Conservation (phyloP, 2,113 vertebrate species). For the Pedetes capensis region DNA sequence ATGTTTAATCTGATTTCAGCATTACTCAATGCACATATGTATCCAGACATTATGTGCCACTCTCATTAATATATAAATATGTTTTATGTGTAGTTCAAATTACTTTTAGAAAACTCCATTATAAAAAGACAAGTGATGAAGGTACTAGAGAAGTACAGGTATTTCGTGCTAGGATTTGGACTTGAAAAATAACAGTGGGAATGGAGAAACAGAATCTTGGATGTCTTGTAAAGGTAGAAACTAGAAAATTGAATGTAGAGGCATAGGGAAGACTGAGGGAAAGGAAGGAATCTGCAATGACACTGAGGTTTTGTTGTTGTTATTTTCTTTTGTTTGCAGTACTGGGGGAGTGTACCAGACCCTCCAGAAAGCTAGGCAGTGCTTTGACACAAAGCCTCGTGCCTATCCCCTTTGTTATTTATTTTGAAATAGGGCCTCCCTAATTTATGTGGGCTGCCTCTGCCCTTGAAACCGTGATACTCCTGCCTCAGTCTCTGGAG, state of each 20-base stretch:
- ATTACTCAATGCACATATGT: too few species aligned
- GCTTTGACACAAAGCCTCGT: too few species aligned
- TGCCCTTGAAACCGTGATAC: too few species aligned
- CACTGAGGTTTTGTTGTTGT: too few species aligned
- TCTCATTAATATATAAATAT: neutral
- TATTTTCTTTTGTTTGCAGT: too few species aligned
- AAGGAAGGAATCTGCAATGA: neutral
- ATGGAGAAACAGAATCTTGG: neutral
- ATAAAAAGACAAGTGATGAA: neutral
- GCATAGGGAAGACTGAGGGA: neutral
- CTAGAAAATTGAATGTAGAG: neutral
- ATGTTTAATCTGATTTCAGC: too few species aligned
- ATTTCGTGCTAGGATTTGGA: neutral
- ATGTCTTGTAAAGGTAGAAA: neutral
- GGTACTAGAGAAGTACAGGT: neutral
- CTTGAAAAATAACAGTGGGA: neutral
- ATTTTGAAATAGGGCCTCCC: too few species aligned
- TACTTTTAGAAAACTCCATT: neutral
- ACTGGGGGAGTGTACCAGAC: too few species aligned
- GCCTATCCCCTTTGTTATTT: too few species aligned
- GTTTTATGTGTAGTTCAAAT: neutral
- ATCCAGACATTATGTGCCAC: neutral
- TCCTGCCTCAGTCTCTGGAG: too few species aligned
- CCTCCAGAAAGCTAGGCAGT: too few species aligned
- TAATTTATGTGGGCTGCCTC: too few species aligned